Evolutionary conservation across 2,888 invertebrate genomes (phyloP), one percentile per base, ranked within the genome.

Genomic region (Lissocephala sabroskyi): DNA sequence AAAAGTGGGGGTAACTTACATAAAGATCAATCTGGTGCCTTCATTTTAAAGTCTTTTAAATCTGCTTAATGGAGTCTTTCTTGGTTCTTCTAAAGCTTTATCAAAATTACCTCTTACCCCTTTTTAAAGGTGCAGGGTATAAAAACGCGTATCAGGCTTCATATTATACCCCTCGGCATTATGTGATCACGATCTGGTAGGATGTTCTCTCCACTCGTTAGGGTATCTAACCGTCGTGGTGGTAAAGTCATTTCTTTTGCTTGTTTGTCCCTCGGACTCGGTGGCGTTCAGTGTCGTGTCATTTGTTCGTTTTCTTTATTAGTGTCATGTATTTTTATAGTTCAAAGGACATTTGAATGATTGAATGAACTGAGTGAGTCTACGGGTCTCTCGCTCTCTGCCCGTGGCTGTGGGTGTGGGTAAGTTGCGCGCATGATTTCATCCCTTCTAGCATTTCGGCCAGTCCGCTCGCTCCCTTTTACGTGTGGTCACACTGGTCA

Each of bases 341-440:
- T 80, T 81, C 80, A 80, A 80, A 80, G 80, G 81, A 80, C 82
- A 80, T 81, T 80, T 81, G 82, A 80, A 81, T 80, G 81, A 80
- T 81, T 80, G 80, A 80, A 80, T 80, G 80, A 80, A 65, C 71
- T 77, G 56, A 55, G 39, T 53, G 37, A 44, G 36, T 37, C 17
- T n/a, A 9, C 7, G 37, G 7, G 18, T 18, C 11, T 37, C 10
- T n/a, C 18, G 6, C 18, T 9, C n/a, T 23, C 23, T 23, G 3
- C 23, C 7, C 11, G 6, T 33, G 6, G 6, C 14, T 33, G 6
- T 33, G 3, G 13, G 39, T 23, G 6, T 39, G 40, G 28, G 14
- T 10, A 10, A 40, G 68, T 74, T 74, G 78, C 75, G 77, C 79
- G 80, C 76, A 81, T 80, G 81, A 80, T 80, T 80, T 80, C 79